These are phyloP conservation scores for Uromys caudimaculatus DNA, from an alignment of 2,797 vertebrate genomes.

Conservation along the genomic window DNA sequence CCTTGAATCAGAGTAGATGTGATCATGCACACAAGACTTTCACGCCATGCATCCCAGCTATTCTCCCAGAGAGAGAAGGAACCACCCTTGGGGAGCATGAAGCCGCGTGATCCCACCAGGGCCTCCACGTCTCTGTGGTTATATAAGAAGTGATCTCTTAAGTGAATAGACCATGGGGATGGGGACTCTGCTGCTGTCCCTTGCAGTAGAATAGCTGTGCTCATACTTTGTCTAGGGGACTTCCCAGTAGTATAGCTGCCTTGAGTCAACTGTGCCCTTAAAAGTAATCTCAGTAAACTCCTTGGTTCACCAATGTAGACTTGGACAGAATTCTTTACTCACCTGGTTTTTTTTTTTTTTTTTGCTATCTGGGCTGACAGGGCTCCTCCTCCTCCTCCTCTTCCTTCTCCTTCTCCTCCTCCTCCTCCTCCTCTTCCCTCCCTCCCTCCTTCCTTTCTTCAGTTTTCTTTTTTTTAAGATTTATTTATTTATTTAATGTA, in stretches of 20 bases:
- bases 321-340: not conserved
- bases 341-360: not conserved
- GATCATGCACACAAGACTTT: not conserved
- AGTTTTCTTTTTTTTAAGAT: too few species aligned
- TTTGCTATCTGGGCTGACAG: not conserved
- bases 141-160: not conserved
- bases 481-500: too few species aligned
- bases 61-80: not conserved
- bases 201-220: not conserved
- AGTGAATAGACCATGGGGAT: not conserved
- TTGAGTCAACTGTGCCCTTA: not conserved
- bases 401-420: too few species aligned
- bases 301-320: not conserved
- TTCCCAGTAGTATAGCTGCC: not conserved
- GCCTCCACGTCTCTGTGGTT: not conserved
- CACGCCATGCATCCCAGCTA: not conserved
- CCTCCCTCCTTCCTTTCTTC: too few species aligned
- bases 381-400: not conserved
- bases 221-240: not conserved
- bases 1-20: not conserved
- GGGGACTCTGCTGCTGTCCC: not conserved
- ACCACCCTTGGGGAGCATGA: not conserved
- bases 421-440: rapidly evolving
- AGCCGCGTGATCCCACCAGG: not conserved
- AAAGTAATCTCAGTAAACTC: not conserved